These are phyloP conservation scores for Sinocyclocheilus rhinocerous DNA, from an alignment of 2,113 vertebrate genomes.

Conservation along the genomic window DNA sequence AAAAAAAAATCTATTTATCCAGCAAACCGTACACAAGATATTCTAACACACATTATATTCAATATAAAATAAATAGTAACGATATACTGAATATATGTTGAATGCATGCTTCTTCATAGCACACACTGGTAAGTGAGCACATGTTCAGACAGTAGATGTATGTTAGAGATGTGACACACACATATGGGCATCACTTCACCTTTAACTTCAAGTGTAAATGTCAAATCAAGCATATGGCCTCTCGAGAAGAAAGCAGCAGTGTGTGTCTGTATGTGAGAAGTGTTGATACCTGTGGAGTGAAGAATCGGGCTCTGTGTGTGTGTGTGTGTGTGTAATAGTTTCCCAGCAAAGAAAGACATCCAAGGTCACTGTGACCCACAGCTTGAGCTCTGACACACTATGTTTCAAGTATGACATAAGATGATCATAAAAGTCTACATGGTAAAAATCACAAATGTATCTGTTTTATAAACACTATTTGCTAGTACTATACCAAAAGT, in stretches of 20 bases:
- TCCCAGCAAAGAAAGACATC: neutral
- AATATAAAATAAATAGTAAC: neutral
- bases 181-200: constrained; percentile 2
- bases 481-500: neutral
- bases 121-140: neutral
- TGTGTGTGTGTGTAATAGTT: neutral
- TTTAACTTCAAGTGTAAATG: constrained; percentile 7
- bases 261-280: neutral
- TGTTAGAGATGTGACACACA: neutral
- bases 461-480: neutral
- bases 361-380: constrained; percentile 6
- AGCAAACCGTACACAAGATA: neutral
- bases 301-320: neutral
- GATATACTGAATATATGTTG: neutral
- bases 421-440: neutral
- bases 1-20: neutral
- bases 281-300: constrained; percentile 24
- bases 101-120: neutral
- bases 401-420: neutral
- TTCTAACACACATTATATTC: too few relatives aligned
- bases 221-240: constrained; percentile 24
- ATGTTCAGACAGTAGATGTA: constrained; percentile 11
- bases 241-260: neutral
- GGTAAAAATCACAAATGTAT: neutral
- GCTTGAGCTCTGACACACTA: constrained; percentile 3